Evolutionary conservation across 2,113 vertebrate genomes (phyloP), one percentile per base, ranked within the genome.

Genomic region (Pavo muticus): DNA sequence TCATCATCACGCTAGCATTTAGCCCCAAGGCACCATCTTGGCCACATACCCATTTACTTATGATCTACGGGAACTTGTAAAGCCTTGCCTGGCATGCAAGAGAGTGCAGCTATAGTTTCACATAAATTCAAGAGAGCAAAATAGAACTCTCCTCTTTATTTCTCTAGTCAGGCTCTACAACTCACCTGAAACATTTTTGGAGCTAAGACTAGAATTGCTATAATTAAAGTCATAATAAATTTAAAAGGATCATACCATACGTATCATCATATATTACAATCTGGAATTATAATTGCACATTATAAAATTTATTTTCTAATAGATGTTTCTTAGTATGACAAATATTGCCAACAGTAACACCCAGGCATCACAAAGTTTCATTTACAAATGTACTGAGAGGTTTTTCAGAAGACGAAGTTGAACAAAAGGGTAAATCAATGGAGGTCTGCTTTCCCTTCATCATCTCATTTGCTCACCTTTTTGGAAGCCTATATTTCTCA

Each of bases 21-120:
- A 88, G 73, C 91, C 80, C n/a, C n/a, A 76, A 45, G 92, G 72
- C 76, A 92, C 27, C 45, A 65, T 75, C 67, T 76, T 82, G 84
- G 73, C 32, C 76, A 84, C 6, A 19, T 27, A 95, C 37, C 50
- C 77, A 92, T 87, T 91, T 82, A 82, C 77, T 80, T 85, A 72
- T 5, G 10, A 72, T 71, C 90, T 89, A 83, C 61, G 48, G 80
- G 68, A 77, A 86, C 74, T 87, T 87, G 71, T 77, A 85, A 93
- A 84, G 61, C 91, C 47, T 85, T 85, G 77, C 68, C 76, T 93
- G 69, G 68, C 37, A 84, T 74, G 69, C 64, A 60, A 80, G 32
- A 52, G 32, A 96, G 69, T 2, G 4, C 10, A 78, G 59, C 45
- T 57, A 65, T 77, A 32, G 3, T 48, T 91, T 48, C 71, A 59